Evolutionary conservation across 2,888 invertebrate species (phyloP), one percentile per base, ranked within the genome.

Genomic region (Pollenia angustigena): DNA sequence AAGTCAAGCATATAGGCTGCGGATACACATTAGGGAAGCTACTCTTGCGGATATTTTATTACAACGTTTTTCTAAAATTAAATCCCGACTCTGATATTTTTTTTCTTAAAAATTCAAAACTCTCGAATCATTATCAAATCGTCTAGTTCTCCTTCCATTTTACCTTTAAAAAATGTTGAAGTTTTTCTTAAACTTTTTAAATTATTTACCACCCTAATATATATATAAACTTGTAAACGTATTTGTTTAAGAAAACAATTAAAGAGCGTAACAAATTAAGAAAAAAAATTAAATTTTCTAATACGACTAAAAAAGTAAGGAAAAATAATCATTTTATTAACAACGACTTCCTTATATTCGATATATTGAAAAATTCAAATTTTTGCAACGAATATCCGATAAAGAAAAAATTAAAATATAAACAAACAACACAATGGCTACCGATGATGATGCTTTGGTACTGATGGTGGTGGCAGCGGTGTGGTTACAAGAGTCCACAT

Each of bases 261-360:
- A 81, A 81, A 81, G 81, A 74, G 81, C 74, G 66, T 68, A 81
- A 81, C 81, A 81, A 81, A 81, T 74, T 81, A 81, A 81, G 58
- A 81, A 56, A 72, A 23, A 23, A 23, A 32, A 32, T 50, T n/a
- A 71, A 80, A 80, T 62, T 72, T 72, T 72, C 58, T 64, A 81
- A 81, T 72, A n/a, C 42, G 42, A 42, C 42, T 42, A 56, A 16
- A 60, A 60, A 60, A 60, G 4, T 56, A 56, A 32, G 32, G 74
- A 66, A 74, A 72, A 81, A 32, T 56, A 74, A 66, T 74, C 72
- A 66, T 64, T 75, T 81, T 81, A 81, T 69, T 79, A 69, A 68
- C 56, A 69, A 80, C 66, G 48, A 81, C 81, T 81, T 81, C 81
- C 81, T 81, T 66, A 58, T 81, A 58, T 80, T 58, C 58, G 52